A percentile compares a stretch with the other conserved stretches of the same genome.
These are phyloP conservation scores for Apomyelois bistriatella DNA, from an alignment of 2,888 invertebrate species.

Conservation along the genomic window DNA sequence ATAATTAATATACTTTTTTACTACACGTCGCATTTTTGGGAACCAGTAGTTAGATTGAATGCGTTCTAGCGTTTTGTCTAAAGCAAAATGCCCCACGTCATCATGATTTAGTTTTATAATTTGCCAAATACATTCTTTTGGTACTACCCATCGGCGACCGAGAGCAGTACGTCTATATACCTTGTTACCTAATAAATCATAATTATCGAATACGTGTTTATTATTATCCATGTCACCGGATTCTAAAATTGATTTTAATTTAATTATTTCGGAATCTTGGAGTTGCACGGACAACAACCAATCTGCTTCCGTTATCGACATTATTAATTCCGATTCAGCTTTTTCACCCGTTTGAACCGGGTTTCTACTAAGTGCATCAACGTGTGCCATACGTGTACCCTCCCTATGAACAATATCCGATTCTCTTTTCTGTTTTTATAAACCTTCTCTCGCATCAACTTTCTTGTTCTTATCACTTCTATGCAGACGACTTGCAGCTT, in stretches of 20 bases:
- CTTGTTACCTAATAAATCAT: conserved; percentile 28
- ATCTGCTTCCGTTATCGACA: conserved; percentile 24
- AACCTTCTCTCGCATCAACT: too few relatives aligned
- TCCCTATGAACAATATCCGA: conserved; percentile 22
- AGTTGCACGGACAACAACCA: conserved; percentile 27
- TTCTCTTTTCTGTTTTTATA: too few relatives aligned
- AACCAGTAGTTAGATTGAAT: neutral
- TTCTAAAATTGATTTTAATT: conserved; percentile 18
- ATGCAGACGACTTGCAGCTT: too few relatives aligned
- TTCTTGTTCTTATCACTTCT: too few relatives aligned
- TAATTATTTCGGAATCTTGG: conserved; percentile 22
- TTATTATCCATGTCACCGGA: conserved; percentile 25
- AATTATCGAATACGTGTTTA: conserved; percentile 24
- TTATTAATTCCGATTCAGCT: conserved; percentile 26
- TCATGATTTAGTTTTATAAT: conserved; percentile 31
- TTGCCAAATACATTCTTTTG: conserved; percentile 30
- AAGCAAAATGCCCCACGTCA: conserved; percentile 33
- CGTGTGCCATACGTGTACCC: conserved; percentile 25
- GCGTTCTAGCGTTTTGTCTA: conserved; percentile 29
- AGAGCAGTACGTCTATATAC: conserved; percentile 27
- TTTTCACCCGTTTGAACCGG: conserved; percentile 23
- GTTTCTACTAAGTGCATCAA: conserved; percentile 24
- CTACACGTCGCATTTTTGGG: conserved; percentile 15
- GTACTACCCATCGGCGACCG: conserved; percentile 32
- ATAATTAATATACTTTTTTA: neutral